A percentile compares a stretch with the other conserved stretches of the same genome.
Conservation (phyloP, 2,113 vertebrate genomes). For the Crotalus tigris region DNA sequence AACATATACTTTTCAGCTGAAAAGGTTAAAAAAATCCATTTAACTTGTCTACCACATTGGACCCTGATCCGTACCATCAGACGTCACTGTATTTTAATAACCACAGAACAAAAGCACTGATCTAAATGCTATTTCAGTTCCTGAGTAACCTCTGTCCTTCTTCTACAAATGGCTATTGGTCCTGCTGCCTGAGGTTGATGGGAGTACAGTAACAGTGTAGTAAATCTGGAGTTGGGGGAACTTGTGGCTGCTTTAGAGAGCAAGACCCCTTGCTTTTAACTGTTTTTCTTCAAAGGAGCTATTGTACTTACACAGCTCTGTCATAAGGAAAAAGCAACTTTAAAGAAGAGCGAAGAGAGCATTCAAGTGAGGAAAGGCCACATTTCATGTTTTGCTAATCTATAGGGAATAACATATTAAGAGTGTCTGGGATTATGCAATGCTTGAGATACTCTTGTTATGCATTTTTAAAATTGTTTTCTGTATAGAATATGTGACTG, state of each 20-base stretch:
- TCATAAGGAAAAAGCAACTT: too few relatives aligned
- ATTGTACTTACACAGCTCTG: too few relatives aligned
- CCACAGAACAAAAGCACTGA: background rate
- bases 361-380: too few relatives aligned
- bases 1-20: background rate
- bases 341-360: too few relatives aligned
- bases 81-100: background rate
- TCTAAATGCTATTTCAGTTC: background rate
- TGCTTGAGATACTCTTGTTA: too few relatives aligned
- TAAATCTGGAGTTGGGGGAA: background rate
- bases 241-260: background rate
- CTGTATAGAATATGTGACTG: background rate
- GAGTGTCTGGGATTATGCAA: too few relatives aligned
- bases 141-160: background rate
- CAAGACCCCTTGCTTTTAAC: too few relatives aligned
- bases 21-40: background rate
- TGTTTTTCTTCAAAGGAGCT: too few relatives aligned
- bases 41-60: background rate
- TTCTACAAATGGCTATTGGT: background rate
- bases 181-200: background rate
- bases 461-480: background rate
- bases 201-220: background rate
- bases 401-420: too few relatives aligned
- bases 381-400: too few relatives aligned
- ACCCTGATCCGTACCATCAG: background rate